These are phyloP conservation scores for Argya squamiceps DNA, from an alignment of 2,797 vertebrate genomes.

Conservation along the genomic window DNA sequence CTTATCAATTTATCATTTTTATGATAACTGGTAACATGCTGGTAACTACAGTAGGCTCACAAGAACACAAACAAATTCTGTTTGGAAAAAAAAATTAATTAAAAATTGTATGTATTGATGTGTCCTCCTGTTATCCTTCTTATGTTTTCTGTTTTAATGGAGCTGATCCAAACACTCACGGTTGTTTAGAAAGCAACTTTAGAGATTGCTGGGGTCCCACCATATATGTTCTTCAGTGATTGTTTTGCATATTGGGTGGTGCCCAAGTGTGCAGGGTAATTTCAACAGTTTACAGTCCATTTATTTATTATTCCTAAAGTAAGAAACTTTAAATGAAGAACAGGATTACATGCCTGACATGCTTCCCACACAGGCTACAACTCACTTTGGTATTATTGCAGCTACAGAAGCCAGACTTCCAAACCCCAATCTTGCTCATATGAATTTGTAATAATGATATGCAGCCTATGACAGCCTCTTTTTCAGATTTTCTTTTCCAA, in stretches of 20 bases:
- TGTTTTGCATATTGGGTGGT: constrained; percentile 34
- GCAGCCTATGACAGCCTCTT: not conserved
- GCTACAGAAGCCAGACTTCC: constrained; percentile 22
- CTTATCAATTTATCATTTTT: not conserved
- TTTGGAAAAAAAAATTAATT: not conserved
- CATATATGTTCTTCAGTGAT: not conserved
- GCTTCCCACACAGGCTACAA: not conserved
- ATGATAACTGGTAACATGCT: not conserved
- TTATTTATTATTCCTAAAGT: constrained; percentile 61
- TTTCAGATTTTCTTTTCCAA: constrained; percentile 2
- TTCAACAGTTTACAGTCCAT: constrained; percentile 34
- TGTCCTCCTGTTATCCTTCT: not conserved
- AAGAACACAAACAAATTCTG: not conserved
- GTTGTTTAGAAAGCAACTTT: not conserved
- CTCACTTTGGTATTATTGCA: constrained; percentile 11
- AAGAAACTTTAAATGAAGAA: constrained; percentile 53
- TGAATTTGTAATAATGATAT: not conserved
- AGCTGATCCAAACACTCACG: not conserved
- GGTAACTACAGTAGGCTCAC: not conserved
- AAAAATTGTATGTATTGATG: not conserved
- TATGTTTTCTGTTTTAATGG: not conserved
- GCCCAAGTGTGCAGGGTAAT: not conserved
- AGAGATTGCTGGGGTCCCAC: not conserved
- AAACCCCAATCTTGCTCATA: not conserved
- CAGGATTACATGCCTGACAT: not conserved